Conservation (phyloP, 2,797 vertebrate genomes). For the Pipistrellus pipistrellus region DNA sequence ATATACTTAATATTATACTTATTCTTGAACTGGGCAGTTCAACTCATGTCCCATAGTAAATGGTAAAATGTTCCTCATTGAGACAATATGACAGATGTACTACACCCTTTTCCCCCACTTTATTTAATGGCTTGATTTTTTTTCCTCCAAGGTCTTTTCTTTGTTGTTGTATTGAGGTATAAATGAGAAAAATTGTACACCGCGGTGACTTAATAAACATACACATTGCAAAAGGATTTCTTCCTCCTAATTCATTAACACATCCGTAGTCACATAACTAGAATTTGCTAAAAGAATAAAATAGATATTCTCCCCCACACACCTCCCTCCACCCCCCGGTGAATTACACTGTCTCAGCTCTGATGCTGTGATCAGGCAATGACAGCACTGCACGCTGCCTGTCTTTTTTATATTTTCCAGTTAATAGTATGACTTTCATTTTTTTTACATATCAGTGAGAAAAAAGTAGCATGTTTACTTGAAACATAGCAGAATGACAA, state of each 20-base stretch:
- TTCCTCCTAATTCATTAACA: conserved; percentile 4
- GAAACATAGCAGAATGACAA: conserved; percentile 27
- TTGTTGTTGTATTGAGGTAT: neutral
- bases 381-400: neutral
- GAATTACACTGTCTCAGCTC: neutral
- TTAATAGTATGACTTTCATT: conserved; percentile 16
- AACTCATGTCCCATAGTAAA: neutral
- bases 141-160: neutral
- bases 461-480: conserved; percentile 12
- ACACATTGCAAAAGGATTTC: neutral
- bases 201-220: neutral
- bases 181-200: conserved; percentile 13
- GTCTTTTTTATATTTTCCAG: neutral
- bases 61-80: neutral
- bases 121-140: neutral
- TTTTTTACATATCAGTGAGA: neutral
- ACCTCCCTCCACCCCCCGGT: rapidly evolving
- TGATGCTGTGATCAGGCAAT: neutral
- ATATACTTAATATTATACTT: neutral
- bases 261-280: neutral
- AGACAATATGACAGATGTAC: neutral
- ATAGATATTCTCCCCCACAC: neutral
- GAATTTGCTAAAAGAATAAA: conserved; percentile 18
- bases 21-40: conserved; percentile 35
- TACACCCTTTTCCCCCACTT: neutral